Conservation (phyloP, 2,888 invertebrate genomes). For the Andrena minutula region DNA sequence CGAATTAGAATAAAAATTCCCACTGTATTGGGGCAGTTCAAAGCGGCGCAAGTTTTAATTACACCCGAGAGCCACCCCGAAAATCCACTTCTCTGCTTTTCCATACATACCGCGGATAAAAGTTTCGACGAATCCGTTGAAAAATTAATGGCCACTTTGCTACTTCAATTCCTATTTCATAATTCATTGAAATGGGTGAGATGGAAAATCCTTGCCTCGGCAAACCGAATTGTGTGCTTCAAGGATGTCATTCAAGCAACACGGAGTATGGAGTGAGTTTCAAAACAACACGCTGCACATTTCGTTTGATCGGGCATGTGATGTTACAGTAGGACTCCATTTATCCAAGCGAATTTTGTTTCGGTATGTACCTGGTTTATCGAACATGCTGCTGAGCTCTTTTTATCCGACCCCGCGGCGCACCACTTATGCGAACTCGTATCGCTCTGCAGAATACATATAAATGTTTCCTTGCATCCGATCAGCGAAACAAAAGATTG, state of each 20-base stretch:
- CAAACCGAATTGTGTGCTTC: neutral
- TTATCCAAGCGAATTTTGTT: no score
- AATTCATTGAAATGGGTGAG: neutral
- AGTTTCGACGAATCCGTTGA: slow-evolving; percentile 8
- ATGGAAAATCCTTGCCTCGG: neutral
- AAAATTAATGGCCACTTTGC: neutral
- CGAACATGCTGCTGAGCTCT: no score
- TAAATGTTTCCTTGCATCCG: no score
- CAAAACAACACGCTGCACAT: neutral
- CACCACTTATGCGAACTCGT: no score
- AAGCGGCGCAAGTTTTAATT: slow-evolving; percentile 34
- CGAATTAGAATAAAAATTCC: slow-evolving; percentile 29
- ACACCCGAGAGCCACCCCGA: slow-evolving; percentile 19
- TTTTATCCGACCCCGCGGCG: no score
- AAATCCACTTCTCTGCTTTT: slow-evolving; percentile 4
- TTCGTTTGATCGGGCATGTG: neutral
- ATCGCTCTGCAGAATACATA: no score
- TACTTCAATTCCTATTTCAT: neutral
- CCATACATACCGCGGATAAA: neutral
- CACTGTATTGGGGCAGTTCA: neutral
- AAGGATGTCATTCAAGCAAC: neutral
- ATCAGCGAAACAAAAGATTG: no score
- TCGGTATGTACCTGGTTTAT: no score
- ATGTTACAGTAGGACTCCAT: no score
- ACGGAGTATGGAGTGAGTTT: neutral